Conservation (phyloP, 2,888 invertebrate genomes). For the Chydorus sphaericus region DNA sequence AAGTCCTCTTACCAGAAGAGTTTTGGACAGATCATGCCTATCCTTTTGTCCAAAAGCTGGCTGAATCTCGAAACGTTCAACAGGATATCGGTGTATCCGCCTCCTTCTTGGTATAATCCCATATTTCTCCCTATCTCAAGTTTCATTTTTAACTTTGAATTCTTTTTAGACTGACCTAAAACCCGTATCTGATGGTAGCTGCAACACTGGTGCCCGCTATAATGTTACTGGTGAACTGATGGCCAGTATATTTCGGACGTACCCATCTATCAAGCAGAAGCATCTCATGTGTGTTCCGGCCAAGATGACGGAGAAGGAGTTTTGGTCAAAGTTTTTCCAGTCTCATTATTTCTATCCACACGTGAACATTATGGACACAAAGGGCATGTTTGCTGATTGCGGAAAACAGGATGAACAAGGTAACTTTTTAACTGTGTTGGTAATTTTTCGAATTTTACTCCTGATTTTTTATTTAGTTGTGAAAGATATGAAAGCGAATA, state of each 20-base stretch:
- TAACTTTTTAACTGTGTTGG: conserved; percentile 19
- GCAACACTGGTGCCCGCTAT: conserved; percentile 91
- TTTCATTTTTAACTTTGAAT: conserved; percentile 20
- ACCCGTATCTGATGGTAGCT: conserved; percentile 92
- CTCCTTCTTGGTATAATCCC: conserved; percentile 41
- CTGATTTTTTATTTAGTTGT: conserved; percentile 30
- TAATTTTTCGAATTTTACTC: neutral
- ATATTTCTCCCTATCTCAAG: too few species aligned
- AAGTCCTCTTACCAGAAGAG: conserved; percentile 89
- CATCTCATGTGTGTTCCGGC: conserved; percentile 90
- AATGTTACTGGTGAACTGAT: conserved; percentile 94
- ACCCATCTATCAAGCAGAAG: conserved; percentile 94
- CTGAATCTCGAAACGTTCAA: conserved; percentile 40
- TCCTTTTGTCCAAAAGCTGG: conserved; percentile 32
- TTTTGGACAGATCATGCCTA: conserved; percentile 89
- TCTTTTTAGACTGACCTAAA: conserved; percentile 67
- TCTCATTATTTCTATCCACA: conserved; percentile 78
- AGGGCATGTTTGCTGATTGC: conserved; percentile 95
- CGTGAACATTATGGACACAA: conserved; percentile 55
- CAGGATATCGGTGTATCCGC: conserved; percentile 71
- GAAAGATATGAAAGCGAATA: conserved; percentile 59
- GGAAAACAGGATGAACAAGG: conserved; percentile 84
- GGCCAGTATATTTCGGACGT: conserved; percentile 96
- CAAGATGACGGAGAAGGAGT: conserved; percentile 87
- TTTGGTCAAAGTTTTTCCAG: conserved; percentile 99